These are phyloP conservation scores for Holothuria glaberrima DNA, from an alignment of 35 echinoderm and acorn worm species.

Conservation along the genomic window DNA sequence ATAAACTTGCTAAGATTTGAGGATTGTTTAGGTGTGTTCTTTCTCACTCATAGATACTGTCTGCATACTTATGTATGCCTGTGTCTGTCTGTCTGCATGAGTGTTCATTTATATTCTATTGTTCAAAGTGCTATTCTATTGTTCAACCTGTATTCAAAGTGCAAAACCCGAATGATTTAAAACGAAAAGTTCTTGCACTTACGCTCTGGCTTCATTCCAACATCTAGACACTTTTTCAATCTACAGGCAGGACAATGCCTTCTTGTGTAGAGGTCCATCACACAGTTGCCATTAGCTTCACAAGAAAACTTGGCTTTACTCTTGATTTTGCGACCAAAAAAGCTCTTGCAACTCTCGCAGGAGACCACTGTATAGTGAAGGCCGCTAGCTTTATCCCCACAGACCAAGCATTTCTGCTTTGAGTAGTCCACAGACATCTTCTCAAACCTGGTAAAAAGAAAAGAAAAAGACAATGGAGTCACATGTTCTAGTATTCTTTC, in stretches of 20 bases:
- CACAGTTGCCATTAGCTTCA: slow-evolving; percentile 98
- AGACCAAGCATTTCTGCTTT: slow-evolving; percentile 99
- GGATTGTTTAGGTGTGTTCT: no score
- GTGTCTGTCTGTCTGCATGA: no score
- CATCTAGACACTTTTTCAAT: slow-evolving; percentile 96
- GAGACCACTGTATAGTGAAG: slow-evolving; percentile 98
- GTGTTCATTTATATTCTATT: no score
- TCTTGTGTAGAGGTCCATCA: slow-evolving; percentile 98
- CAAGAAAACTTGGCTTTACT: slow-evolving; percentile 98
- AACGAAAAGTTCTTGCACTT: no score
- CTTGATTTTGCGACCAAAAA: slow-evolving; percentile 99
- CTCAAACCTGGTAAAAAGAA: slow-evolving; percentile 84
- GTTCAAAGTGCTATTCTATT: no score
- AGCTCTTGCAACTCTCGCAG: slow-evolving; percentile 98
- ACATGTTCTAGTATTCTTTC: no score
- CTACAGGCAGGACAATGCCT: slow-evolving; percentile 97
- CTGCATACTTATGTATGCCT: no score
- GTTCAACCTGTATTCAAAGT: no score
- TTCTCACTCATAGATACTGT: no score
- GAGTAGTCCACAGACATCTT: slow-evolving; percentile 99
- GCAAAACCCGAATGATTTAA: no score
- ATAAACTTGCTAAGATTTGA: no score
- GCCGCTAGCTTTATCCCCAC: slow-evolving; percentile 98
- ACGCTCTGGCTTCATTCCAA: slow-evolving; percentile 99
- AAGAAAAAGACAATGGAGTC: background rate